Percentiles rank a stretch among this genome's conserved stretches.
These are phyloP conservation scores for Lithophane leautieri DNA, from an alignment of 2,888 invertebrate genomes.

Conservation along the genomic window DNA sequence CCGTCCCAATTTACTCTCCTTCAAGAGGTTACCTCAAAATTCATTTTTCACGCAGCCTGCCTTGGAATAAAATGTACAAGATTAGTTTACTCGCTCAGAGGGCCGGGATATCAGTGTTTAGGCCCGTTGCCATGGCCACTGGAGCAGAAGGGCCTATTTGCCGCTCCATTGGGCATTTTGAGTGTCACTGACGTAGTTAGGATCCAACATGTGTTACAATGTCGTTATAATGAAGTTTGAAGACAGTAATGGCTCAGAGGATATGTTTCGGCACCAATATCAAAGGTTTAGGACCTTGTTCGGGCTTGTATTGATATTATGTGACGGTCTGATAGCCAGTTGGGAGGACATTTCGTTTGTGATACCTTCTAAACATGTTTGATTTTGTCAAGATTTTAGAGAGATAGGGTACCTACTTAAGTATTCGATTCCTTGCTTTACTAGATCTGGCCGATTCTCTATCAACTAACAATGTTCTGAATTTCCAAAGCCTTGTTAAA, in stretches of 20 bases:
- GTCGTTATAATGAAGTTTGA: constrained; percentile 76
- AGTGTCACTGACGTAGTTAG: constrained; percentile 81
- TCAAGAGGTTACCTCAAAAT: constrained; percentile 78
- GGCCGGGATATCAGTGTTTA: constrained; percentile 76
- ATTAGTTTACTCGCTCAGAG: constrained; percentile 78
- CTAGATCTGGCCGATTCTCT: background rate
- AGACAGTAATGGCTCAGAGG: constrained; percentile 58
- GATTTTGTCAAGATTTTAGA: constrained; percentile 6
- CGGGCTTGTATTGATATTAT: constrained; percentile 31
- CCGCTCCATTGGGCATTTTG: constrained; percentile 84
- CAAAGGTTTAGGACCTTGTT: constrained; percentile 47
- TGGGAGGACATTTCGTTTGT: constrained; percentile 12
- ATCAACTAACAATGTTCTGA: background rate
- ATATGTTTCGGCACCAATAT: constrained; percentile 57
- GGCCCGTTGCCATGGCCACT: constrained; percentile 79
- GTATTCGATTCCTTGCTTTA: background rate
- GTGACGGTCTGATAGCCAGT: constrained; percentile 17
- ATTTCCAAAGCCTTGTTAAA: background rate
- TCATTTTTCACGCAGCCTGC: constrained; percentile 79
- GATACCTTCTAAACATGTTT: background rate
- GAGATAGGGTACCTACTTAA: background rate
- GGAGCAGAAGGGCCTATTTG: constrained; percentile 87
- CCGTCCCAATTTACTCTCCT: constrained; percentile 73
- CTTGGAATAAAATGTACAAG: constrained; percentile 78
- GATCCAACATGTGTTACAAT: constrained; percentile 73